Evolutionary conservation across 2,113 vertebrate genomes (phyloP), one percentile per base, ranked within the genome.

Genomic region (Euleptes europaea): DNA sequence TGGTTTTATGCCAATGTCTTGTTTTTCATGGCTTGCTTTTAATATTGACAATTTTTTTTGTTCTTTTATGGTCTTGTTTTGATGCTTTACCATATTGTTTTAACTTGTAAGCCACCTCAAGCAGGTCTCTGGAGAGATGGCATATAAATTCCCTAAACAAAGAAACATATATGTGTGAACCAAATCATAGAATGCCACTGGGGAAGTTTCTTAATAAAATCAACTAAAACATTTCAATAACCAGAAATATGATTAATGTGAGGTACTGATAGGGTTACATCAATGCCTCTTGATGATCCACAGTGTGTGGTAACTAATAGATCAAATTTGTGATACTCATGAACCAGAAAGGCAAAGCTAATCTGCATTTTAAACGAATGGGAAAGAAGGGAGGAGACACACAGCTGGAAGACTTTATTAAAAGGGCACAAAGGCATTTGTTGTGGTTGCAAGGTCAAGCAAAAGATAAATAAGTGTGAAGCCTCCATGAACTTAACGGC

Each of bases 301-400:
- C 33, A 84, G 44, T 33, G 40, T 49, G 54, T 65, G 54, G 73
- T 54, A 60, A n/a, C 73, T 76, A 84, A 69, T 65, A 77, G 63
- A 84, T 84, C 44, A 84, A 77, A 84, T 84, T 67, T 67, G 60
- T 77, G 82, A 49, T 76, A 35, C 69, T 70, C 73, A 44, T 13
- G 5, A 76, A 69, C 51, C 38, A 77, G 79, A 69, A 77, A 82
- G 65, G 40, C 65, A 86, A 76, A 42, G 40, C 40, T 82, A 76
- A 76, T 82, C 63, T 86, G 38, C 38, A 70, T 77, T 86, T 79
- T 76, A 76, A 86, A 54, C 72, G 75, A 82, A 38, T 54, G 69
- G 72, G n/a, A 42, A 60, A 35, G 23, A 70, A 69, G 38, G 49
- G 63, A 28, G 83, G 26, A 12, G 88, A 12, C 3, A 1, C 17